phyloP scores from a whole-genome alignment of 1,140 invertebrate species.

The Drosophila saltans region DNA sequence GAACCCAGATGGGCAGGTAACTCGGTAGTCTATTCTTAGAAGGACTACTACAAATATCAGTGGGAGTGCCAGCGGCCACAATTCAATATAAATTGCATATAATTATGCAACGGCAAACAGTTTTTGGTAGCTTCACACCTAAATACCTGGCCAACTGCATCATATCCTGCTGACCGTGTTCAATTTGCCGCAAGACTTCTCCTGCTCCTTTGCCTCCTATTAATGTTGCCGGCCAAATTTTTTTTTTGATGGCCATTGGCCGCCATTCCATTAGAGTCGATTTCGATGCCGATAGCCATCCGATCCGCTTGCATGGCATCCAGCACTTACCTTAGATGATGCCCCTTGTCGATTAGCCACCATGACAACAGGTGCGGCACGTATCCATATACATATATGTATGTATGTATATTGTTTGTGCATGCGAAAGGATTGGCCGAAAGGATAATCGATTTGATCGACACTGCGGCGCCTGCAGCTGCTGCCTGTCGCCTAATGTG shows the following conservation, averaged over 20 bases:
- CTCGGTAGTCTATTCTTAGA: conserved; percentile 60
- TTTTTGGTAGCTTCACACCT: conserved; percentile 68
- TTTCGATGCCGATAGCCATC: conserved; percentile 43
- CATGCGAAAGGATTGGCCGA: conserved; percentile 70
- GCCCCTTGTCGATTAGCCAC: conserved; percentile 52
- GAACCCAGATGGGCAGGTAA: conserved; percentile 42
- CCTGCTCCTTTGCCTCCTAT: conserved; percentile 31
- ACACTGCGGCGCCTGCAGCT: conserved; percentile 67
- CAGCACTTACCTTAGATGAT: conserved; percentile 45
- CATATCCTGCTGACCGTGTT: conserved; percentile 52
- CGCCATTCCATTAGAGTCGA: conserved; percentile 72
- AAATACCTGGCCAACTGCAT: conserved; percentile 22
- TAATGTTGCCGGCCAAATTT: conserved; percentile 42
- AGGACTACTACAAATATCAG: conserved; percentile 23
- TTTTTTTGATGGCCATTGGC: conserved; percentile 41
- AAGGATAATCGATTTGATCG: conserved; percentile 71
- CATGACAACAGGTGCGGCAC: conserved; percentile 80
- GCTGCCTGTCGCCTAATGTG: conserved; percentile 64
- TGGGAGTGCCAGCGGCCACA: background rate
- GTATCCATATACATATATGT: conserved; percentile 21
- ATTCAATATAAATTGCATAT: conserved; percentile 68
- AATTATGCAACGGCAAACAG: conserved; percentile 70
- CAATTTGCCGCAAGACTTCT: conserved; percentile 40
- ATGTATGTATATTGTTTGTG: background rate
- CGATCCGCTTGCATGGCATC: conserved; percentile 52